Evolutionary conservation across 2,888 invertebrate species (phyloP), one percentile per base, ranked within the genome.

Genomic region (Cheiracanthium punctorium): DNA sequence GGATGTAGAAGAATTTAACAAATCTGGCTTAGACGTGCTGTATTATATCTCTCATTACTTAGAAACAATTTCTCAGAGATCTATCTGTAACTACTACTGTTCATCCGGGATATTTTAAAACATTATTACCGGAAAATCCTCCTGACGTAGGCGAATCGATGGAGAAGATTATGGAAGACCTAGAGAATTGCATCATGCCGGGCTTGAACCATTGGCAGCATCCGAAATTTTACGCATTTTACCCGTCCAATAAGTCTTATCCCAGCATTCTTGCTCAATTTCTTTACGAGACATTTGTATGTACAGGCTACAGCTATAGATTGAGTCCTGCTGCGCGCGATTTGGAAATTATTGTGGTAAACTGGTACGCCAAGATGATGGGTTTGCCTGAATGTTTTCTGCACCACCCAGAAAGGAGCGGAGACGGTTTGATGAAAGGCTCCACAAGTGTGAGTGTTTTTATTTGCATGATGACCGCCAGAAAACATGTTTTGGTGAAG

Each of bases 251-350:
- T 24, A 98, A 98, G 92, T 97, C 96, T 0, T 99, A 95, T 92
- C 98, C 99, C 0, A 98, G 98, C 7, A 98, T 99, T 89, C 93
- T 99, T 71, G 99, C 97, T 1, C 99, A 99, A 91, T 98, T 99
- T 97, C 93, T 99, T 82, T 95, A 97, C 7, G 97, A 97, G 91
- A 98, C 97, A 29, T 96, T 99, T 85, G 98, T 98, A 67, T 97
- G 97, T 92, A 96, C 99, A 90, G 99, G 99, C 91, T 76, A 71
- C 37, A 33, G 30, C 12, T 90, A 97, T 97, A 98, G 98, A 0
- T 96, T 98, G 0, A 98, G 98, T 88, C 99, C 99, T 0, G 99
- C 97, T 0, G 97, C 97, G 89, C 99, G 99, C 0, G 99, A 99
- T 92, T 92, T 99, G 90, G 99, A 99, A 93, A 97, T 96, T 75